Percentiles rank a stretch among this genome's conserved stretches.
Conservation (phyloP, 2,888 invertebrate genomes). For the Microchrysa polita region DNA sequence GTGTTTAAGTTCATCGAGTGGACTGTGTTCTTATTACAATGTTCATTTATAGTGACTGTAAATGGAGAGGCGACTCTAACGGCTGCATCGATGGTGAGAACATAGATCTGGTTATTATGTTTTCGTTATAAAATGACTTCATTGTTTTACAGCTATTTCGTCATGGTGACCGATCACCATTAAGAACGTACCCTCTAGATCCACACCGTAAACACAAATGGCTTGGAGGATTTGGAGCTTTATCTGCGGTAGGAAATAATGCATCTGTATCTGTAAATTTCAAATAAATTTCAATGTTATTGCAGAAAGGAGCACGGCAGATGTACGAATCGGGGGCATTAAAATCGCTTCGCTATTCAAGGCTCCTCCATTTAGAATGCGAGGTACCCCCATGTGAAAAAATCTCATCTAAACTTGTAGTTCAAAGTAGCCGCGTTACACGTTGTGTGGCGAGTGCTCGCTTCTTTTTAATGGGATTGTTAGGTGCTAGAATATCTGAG, state of each 20-base stretch:
- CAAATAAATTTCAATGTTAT: background rate
- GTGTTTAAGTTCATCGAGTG: too few species aligned
- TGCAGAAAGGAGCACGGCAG: background rate
- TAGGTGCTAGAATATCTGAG: background rate
- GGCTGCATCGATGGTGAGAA: too few species aligned
- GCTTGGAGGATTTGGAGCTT: slow-evolving; percentile 3
- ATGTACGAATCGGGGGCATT: background rate
- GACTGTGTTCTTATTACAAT: too few species aligned
- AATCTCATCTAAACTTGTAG: background rate
- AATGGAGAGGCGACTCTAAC: too few species aligned
- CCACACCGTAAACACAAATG: background rate
- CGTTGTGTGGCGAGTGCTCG: background rate
- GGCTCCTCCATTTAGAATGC: background rate
- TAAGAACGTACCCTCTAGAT: background rate
- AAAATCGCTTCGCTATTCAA: background rate
- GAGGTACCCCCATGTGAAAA: background rate
- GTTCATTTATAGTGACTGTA: too few species aligned
- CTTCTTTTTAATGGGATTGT: background rate
- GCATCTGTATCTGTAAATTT: background rate
- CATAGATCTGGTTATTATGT: too few species aligned
- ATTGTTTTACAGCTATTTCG: slow-evolving; percentile 4
- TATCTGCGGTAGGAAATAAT: background rate
- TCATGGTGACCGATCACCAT: slow-evolving; percentile 13
- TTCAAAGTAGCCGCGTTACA: background rate
- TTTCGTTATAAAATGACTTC: too few species aligned